Conservation (phyloP, 1,140 invertebrate genomes). For the Bombus polaris region DNA sequence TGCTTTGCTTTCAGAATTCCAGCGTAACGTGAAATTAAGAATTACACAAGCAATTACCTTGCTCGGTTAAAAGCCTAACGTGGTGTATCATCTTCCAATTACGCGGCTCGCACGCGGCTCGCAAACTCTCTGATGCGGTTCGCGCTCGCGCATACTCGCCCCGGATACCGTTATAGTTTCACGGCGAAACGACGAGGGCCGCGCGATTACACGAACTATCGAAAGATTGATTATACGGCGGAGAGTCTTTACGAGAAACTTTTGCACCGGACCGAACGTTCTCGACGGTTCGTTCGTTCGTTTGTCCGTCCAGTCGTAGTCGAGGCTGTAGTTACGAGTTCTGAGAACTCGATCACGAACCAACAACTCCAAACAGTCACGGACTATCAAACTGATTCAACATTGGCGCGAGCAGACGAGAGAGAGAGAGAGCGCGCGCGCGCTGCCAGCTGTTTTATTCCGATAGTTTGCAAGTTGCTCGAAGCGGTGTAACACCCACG, state of each 20-base stretch:
- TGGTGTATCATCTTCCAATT: conserved; percentile 82
- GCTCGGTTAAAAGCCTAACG: conserved; percentile 74
- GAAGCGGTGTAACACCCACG: conserved; percentile 38
- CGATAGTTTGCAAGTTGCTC: conserved; percentile 11
- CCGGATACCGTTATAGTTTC: conserved; percentile 33
- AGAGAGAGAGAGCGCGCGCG: background rate
- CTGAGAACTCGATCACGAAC: conserved; percentile 18
- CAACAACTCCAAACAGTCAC: background rate
- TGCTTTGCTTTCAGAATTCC: conserved; percentile 74
- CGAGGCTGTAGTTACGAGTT: conserved; percentile 16
- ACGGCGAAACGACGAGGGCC: background rate
- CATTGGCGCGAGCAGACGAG: background rate
- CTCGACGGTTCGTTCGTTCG: background rate
- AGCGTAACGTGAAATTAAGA: conserved; percentile 82
- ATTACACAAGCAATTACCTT: conserved; percentile 81
- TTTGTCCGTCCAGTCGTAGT: background rate
- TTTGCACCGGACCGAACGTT: background rate
- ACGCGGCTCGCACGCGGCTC: conserved; percentile 72
- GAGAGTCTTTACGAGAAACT: conserved; percentile 27
- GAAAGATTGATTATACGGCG: conserved; percentile 28
- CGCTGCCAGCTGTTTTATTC: conserved; percentile 13
- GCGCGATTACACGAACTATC: conserved; percentile 22
- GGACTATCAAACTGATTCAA: conserved; percentile 26
- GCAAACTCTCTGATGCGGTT: background rate
- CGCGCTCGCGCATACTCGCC: no score